Evolutionary conservation across 2,113 vertebrate species (phyloP).

Genomic region (Elephas maximus): DNA sequence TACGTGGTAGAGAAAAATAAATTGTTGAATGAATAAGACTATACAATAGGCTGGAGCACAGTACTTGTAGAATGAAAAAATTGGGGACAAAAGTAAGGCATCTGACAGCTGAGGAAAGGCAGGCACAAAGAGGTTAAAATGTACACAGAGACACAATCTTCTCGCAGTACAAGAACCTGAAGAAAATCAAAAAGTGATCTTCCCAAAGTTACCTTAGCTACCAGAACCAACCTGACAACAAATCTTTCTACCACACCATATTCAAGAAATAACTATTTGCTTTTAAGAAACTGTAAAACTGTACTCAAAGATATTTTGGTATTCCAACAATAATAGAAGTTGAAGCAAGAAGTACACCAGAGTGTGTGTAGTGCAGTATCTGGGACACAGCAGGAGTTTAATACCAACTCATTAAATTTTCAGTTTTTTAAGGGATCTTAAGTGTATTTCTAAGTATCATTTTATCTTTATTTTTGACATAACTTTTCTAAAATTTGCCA

Average conservation of each 20-base stretch:
- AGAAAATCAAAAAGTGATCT: not conserved
- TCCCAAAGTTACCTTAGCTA: not conserved
- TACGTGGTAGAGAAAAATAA: not conserved
- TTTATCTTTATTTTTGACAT: not conserved
- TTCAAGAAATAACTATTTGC: constrained; percentile 18
- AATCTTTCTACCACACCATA: not conserved
- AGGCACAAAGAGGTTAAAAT: not conserved
- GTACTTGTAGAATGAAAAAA: not conserved
- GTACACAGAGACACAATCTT: not conserved
- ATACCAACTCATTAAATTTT: not conserved
- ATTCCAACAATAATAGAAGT: not conserved
- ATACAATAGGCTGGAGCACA: not conserved
- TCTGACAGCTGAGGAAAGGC: not conserved
- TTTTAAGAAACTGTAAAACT: not conserved
- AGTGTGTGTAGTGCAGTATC: not conserved
- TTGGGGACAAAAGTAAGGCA: not conserved
- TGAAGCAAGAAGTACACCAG: not conserved
- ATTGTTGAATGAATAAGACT: not conserved
- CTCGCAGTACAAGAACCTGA: not conserved
- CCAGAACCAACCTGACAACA: not conserved
- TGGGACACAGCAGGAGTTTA: not conserved
- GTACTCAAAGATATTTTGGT: not conserved
- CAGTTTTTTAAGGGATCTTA: not conserved
- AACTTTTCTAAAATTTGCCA: constrained; percentile 10
- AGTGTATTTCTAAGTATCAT: not conserved